A percentile compares a stretch with the other conserved stretches of the same genome.
Conservation (phyloP, 1,140 invertebrate species). For the Magallana ariakensis region DNA sequence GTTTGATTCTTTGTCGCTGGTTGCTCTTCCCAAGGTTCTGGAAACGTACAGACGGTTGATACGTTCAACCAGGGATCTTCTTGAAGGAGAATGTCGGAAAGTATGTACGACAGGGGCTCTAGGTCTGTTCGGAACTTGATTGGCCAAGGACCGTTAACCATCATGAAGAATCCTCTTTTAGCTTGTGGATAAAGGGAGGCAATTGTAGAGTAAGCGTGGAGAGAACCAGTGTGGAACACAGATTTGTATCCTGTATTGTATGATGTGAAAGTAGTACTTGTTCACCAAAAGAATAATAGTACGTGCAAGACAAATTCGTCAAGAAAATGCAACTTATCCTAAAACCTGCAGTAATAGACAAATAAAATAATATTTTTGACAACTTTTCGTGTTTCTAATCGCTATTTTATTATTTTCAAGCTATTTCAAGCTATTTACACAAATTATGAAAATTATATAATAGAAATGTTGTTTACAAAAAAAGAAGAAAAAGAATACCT, state of each 20-base stretch:
- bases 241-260: background rate
- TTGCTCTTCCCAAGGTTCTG: slow-evolving; percentile 2
- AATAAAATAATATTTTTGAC: too few relatives aligned
- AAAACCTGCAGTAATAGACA: too few relatives aligned
- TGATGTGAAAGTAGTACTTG: background rate
- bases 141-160: slow-evolving; percentile 23
- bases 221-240: slow-evolving; percentile 17
- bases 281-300: too few relatives aligned
- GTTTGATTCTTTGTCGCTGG: background rate
- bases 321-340: too few relatives aligned
- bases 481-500: background rate
- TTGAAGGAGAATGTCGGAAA: slow-evolving; percentile 8
- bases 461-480: too few relatives aligned
- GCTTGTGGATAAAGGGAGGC: slow-evolving; percentile 1
- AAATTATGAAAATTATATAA: too few relatives aligned
- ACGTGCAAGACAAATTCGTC: too few relatives aligned
- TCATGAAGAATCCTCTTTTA: slow-evolving; percentile 27
- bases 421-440: too few relatives aligned
- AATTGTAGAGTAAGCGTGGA: slow-evolving; percentile 24
- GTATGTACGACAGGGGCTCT: slow-evolving; percentile 6
- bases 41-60: background rate
- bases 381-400: too few relatives aligned
- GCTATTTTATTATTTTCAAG: too few relatives aligned
- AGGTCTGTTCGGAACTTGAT: slow-evolving; percentile 9
- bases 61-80: slow-evolving; percentile 1